Base-by-base conservation (phyloP, 2,888 invertebrate genomes). In the Lasioglossum leucozonium region DNA sequence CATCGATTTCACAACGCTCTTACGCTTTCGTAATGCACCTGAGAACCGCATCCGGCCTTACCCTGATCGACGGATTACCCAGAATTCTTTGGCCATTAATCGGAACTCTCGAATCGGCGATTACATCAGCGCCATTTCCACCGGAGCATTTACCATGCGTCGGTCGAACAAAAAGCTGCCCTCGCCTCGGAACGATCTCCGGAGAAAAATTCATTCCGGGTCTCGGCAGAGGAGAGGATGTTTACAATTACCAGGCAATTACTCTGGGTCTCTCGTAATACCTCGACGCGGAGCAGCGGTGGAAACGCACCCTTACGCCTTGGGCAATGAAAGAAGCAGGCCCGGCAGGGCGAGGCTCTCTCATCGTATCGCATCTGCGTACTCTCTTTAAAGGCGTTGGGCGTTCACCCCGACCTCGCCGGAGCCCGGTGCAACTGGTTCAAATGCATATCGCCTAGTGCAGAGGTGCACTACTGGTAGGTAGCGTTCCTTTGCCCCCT, bases 401-500 rank as follows among this genome's bases (percentile, higher is more conserved):
- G 92, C 94, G 94, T 94, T 94, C 94, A 94, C 94, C 94, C 93
- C 94, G 94, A 94, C 94, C 94, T 94, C 93, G 92, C 87, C 90
- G 55, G 55, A 84, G 87, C 91, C 86, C 85, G 84, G 92, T 89
- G 91, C 93, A 94, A 94, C 94, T 94, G 94, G 93, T 94, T 94
- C 93, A 93, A 92, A 92, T 91, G 92, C 92, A 92, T 91, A 89
- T 88, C 85, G 88, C 90, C 90, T 92, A 91, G 93, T 89, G 91
- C 89, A 90, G 91, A 93, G 93, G 93, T 94, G 91, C 93, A 93
- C 93, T 93, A 93, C 93, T 92, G 93, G 90, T 91, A 91, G 90
- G 90, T 91, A 91, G 90, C 91, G 37, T 67, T 73, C 74, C 22
- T 40, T 34, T 40, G 75, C 51, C 34, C 37, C 75, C 47, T 69